Conservation (phyloP, 2,797 vertebrate species). For the Atherinosoma microstoma region DNA sequence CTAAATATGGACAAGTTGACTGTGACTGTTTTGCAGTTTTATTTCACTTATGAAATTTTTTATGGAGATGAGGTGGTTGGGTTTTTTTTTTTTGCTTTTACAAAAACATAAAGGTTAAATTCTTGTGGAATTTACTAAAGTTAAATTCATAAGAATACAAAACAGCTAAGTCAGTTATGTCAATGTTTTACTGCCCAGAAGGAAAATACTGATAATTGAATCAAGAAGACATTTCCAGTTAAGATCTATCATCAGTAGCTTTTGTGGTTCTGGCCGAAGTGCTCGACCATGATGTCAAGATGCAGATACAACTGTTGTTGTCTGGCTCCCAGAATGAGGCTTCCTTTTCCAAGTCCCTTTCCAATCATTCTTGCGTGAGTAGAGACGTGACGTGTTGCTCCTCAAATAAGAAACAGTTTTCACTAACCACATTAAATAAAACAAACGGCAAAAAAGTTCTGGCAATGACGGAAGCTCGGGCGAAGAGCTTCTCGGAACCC, state of each 20-base stretch:
- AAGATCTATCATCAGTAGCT: constrained; percentile 44
- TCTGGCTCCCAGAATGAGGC: constrained; percentile 57
- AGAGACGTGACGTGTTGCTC: constrained; percentile 69
- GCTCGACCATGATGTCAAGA: constrained; percentile 47
- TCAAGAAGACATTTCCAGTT: constrained; percentile 26
- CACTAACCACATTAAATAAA: constrained; percentile 78
- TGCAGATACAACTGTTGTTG: constrained; percentile 54
- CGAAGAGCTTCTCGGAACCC: constrained; percentile 81
- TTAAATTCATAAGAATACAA: neutral
- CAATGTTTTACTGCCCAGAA: constrained; percentile 3
- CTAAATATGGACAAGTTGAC: neutral
- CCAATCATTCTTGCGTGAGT: constrained; percentile 71
- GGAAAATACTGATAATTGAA: constrained; percentile 10
- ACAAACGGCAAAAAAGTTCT: constrained; percentile 63
- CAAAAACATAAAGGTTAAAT: neutral
- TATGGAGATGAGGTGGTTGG: neutral
- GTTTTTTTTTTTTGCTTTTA: neutral
- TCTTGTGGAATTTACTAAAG: neutral
- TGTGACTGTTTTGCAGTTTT: neutral
- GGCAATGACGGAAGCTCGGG: constrained; percentile 65
- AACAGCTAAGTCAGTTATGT: neutral
- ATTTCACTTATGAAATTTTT: neutral
- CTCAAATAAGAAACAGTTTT: constrained; percentile 74
- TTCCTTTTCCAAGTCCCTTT: constrained; percentile 69
- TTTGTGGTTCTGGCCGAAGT: constrained; percentile 40